Base-by-base conservation (phyloP, 2,113 vertebrate genomes). In the Oceanites oceanicus region DNA sequence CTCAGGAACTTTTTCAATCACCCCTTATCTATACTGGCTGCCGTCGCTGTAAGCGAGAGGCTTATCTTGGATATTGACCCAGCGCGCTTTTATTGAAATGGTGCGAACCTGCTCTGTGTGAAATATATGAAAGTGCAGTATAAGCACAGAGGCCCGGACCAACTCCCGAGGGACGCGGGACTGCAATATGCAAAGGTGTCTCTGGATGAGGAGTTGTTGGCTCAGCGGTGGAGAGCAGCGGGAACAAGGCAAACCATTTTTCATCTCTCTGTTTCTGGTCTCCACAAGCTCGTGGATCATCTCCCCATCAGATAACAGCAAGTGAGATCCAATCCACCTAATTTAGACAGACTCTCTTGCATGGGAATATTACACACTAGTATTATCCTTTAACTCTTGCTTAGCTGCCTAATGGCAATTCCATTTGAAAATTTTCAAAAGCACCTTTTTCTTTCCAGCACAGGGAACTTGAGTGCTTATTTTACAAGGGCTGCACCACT, bases 131-230 rank as follows among this genome's bases (percentile, higher is more conserved):
- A 73, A 93, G 78, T 11, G 16, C 58, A 44, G 27, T 2, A 15
- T 6, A 86, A 91, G 73, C 71, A 81, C 40, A 42, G 58, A 32
- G 80, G 44, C 27, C 55, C 0, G 0, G 55, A 65, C 21, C 26
- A 40, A 9, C 16, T 77, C 92, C 78, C 0, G 0, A 34, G 72
- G 42, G 87, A 83, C 1, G 0, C 0, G 0, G 47, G 59, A 65
- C 74, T 42, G 47, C 68, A 94, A 75, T 77, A 86, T 75, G 50
- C 72, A 92, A 93, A 93, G 72, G 79, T 78, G 81, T 76, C 45
- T 92, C 59, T 77, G 52, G 91, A 88, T 23, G 59, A 86, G 71
- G 50, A 89, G 74, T 1, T 70, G 73, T 66, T 92, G 86, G 81
- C 58, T 92, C 65, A 68, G 49, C 0, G 0, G 42, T 67, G 53